These are phyloP conservation scores for Schizothorax lantsangensis DNA, from an alignment of 2,797 vertebrate species.

Conservation along the genomic window DNA sequence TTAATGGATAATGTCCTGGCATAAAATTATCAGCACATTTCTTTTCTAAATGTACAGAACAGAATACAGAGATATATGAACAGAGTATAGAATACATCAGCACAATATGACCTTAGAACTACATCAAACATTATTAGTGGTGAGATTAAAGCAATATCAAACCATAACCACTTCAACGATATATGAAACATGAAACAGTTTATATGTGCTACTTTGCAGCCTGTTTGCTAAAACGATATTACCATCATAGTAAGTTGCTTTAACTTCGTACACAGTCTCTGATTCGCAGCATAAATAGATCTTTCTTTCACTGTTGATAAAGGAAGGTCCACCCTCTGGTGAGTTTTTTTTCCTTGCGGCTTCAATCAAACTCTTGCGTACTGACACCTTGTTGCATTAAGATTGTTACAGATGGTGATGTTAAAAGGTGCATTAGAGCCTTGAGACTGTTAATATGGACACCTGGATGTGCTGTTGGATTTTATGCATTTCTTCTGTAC, in stretches of 20 bases:
- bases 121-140: neutral
- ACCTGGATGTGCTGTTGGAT: neutral
- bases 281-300: neutral
- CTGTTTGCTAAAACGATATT: neutral
- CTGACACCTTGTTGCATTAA: neutral
- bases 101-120: no score
- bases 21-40: no score
- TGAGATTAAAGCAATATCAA: neutral
- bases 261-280: neutral
- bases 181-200: neutral
- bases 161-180: neutral
- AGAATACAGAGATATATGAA: no score
- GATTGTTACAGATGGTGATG: neutral
- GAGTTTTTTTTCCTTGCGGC: neutral
- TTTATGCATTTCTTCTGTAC: conserved; percentile 4
- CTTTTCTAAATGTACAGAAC: no score
- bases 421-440: neutral
- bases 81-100: no score
- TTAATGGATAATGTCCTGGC: no score
- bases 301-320: neutral
- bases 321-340: conserved; percentile 14
- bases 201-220: neutral
- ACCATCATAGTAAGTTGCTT: neutral
- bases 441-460: conserved; percentile 7
- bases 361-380: neutral